Percentiles rank a stretch among this genome's conserved stretches.
phyloP scores from a whole-genome alignment of 1,140 invertebrate genomes.

The Drosophila kurseongensis region DNA sequence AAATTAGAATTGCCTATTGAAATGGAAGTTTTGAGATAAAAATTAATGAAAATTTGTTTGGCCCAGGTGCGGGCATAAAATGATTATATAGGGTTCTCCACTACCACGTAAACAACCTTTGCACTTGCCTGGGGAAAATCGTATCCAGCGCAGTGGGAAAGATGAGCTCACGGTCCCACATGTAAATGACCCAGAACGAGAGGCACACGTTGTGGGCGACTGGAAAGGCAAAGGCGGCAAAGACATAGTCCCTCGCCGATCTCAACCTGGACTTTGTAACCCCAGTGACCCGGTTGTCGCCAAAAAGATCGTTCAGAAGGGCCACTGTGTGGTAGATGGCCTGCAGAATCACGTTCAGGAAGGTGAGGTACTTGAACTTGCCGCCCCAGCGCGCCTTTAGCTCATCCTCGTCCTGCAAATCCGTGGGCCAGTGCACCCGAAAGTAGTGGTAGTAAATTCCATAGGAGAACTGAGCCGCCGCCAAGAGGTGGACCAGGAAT shows the following conservation, averaged over 20 bases:
- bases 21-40: background rate
- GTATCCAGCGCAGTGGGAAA: constrained; percentile 70
- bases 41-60: no score
- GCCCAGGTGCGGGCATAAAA: no score
- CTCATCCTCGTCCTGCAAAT: constrained; percentile 57
- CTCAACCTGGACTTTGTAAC: constrained; percentile 50
- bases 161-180: constrained; percentile 74
- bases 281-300: constrained; percentile 48
- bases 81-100: background rate
- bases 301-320: constrained; percentile 66
- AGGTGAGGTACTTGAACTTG: constrained; percentile 79
- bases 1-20: background rate
- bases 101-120: constrained; percentile 8
- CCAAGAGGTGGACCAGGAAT: constrained; percentile 64
- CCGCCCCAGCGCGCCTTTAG: constrained; percentile 70
- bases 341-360: constrained; percentile 72
- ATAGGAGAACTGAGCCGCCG: constrained; percentile 67
- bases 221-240: constrained; percentile 74
- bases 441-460: constrained; percentile 71
- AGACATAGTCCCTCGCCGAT: constrained; percentile 59
- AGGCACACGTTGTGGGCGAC: constrained; percentile 72
- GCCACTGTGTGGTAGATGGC: constrained; percentile 68
- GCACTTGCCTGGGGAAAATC: constrained; percentile 70
- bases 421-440: constrained; percentile 61
- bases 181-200: constrained; percentile 74